A percentile compares a stretch with the other conserved stretches of the same genome.
Conservation (phyloP, 2,113 vertebrate species). For the Rhinoptilus africanus region DNA sequence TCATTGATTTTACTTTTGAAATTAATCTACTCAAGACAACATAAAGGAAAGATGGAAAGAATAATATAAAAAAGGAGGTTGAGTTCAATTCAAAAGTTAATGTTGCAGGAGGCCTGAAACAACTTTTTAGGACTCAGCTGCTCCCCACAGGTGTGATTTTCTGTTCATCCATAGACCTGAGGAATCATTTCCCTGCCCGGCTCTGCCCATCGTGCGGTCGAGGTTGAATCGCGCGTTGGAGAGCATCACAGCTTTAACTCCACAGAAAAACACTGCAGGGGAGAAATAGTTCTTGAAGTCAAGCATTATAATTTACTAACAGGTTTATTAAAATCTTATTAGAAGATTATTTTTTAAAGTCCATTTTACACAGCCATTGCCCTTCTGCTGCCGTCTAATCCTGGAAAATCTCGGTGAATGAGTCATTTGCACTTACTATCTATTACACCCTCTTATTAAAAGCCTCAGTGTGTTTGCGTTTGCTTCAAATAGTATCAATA, state of each 20-base stretch:
- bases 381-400: conserved; percentile 57
- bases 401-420: conserved; percentile 48
- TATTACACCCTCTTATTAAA: conserved; percentile 17
- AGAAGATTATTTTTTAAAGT: conserved; percentile 61
- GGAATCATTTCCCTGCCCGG: background rate
- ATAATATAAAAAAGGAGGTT: background rate
- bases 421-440: conserved; percentile 54
- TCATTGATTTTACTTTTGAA: background rate
- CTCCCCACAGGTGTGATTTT: background rate
- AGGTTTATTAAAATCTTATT: conserved; percentile 61
- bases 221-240: background rate
- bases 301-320: conserved; percentile 32
- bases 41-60: background rate
- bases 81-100: background rate
- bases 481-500: background rate
- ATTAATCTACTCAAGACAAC: background rate
- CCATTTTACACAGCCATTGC: conserved; percentile 31
- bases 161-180: background rate
- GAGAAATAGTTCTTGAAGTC: conserved; percentile 17
- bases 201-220: fast-evolving
- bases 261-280: background rate
- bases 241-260: background rate
- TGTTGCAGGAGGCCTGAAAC: background rate
- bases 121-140: background rate
- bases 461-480: conserved; percentile 5